These are phyloP conservation scores for Adelognathus sp. DNA, from an alignment of 2,888 invertebrate species.

Conservation along the genomic window DNA sequence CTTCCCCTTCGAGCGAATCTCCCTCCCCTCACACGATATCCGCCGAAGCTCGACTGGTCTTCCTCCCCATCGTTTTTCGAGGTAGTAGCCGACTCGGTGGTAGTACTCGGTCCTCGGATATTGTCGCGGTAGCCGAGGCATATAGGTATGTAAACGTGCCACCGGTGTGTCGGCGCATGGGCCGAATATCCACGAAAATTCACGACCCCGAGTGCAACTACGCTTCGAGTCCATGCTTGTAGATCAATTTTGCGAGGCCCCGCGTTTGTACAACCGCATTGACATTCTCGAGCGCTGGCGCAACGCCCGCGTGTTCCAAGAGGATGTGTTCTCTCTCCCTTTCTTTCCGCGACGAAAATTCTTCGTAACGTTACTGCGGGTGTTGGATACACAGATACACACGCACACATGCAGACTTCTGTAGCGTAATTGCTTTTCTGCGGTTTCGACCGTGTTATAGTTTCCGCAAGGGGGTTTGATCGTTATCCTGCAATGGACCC, in stretches of 20 bases:
- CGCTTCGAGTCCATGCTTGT: constrained; percentile 48
- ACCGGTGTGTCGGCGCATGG: constrained; percentile 58
- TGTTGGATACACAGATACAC: not conserved
- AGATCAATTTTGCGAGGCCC: constrained; percentile 54
- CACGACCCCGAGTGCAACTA: constrained; percentile 58
- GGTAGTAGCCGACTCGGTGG: constrained; percentile 33
- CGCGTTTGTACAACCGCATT: constrained; percentile 33
- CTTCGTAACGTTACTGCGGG: constrained; percentile 43
- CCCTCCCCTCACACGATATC: not conserved
- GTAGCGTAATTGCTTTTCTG: constrained; percentile 46
- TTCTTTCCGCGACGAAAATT: constrained; percentile 15
- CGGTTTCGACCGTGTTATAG: not conserved
- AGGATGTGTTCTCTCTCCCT: not conserved
- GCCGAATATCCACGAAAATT: constrained; percentile 59
- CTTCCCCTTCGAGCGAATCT: not conserved
- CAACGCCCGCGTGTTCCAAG: too few species aligned
- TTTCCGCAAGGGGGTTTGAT: constrained; percentile 25
- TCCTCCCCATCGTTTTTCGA: constrained; percentile 14
- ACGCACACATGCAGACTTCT: constrained; percentile 4
- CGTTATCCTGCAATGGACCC: constrained; percentile 31
- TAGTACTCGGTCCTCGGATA: constrained; percentile 44
- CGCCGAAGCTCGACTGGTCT: not conserved
- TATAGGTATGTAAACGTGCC: too few species aligned
- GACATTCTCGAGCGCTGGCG: constrained; percentile 28
- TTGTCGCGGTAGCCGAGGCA: constrained; percentile 46